phyloP scores from a whole-genome alignment of 2,797 vertebrate genomes.

The Falco cherrug region DNA sequence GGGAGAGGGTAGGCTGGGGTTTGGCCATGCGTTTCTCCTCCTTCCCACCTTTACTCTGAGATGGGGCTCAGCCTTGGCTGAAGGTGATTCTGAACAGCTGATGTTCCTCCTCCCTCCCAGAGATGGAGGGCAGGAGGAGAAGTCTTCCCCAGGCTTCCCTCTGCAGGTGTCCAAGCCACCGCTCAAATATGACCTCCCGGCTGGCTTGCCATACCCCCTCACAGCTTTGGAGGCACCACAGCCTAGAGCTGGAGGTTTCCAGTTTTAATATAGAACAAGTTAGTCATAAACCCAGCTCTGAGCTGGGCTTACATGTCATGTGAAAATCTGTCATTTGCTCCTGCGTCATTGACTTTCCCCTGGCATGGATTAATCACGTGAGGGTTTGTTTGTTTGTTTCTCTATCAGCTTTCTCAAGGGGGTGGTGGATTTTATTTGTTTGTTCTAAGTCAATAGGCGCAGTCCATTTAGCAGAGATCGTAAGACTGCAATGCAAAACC shows the following conservation, averaged over 20 bases:
- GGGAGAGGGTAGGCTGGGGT: background rate
- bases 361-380: background rate
- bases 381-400: background rate
- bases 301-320: background rate
- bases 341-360: background rate
- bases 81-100: background rate
- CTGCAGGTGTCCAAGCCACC: background rate
- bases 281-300: background rate
- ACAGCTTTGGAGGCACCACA: background rate
- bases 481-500: background rate
- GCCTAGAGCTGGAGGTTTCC: background rate
- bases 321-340: background rate
- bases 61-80: background rate
- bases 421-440: background rate
- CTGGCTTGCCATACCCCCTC: rapidly evolving
- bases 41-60: background rate
- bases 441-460: background rate
- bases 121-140: background rate
- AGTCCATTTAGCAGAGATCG: background rate
- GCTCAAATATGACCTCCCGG: background rate
- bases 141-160: background rate
- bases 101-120: background rate
- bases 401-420: background rate
- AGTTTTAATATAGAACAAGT: background rate
- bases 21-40: rapidly evolving